These are phyloP conservation scores for Tachina lurida DNA, from an alignment of 2,888 invertebrate species.

Conservation along the genomic window DNA sequence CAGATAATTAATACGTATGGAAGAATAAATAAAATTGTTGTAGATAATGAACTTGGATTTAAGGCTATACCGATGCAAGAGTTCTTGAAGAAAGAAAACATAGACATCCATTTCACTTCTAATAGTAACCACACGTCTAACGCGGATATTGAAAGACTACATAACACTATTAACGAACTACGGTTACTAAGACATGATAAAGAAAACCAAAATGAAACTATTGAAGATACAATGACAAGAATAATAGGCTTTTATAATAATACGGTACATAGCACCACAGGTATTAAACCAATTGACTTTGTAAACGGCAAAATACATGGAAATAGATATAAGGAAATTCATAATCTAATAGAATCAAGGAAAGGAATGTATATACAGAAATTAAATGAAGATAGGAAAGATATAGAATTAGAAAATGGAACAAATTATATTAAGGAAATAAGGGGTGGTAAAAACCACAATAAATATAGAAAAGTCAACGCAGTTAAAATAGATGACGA, in stretches of 20 bases:
- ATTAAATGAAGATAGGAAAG: conserved; percentile 9
- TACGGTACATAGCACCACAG: conserved; percentile 67
- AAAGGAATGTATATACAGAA: conserved; percentile 14
- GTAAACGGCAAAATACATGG: conserved; percentile 61
- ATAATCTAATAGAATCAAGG: conserved; percentile 16
- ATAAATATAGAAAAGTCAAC: too few relatives aligned
- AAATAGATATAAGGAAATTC: conserved; percentile 56
- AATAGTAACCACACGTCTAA: conserved; percentile 39
- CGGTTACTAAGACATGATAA: conserved; percentile 66
- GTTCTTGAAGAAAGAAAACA: too few relatives aligned
- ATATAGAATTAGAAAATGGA: conserved; percentile 33
- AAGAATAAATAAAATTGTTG: too few relatives aligned
- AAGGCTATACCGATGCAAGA: too few relatives aligned
- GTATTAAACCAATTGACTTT: conserved; percentile 70
- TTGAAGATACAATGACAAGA: conserved; percentile 69
- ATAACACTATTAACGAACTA: conserved; percentile 44
- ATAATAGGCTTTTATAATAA: conserved; percentile 70
- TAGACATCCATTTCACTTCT: background rate
- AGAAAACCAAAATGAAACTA: too few relatives aligned
- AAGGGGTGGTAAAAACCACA: too few relatives aligned
- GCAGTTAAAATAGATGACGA: too few relatives aligned
- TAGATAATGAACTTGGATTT: too few relatives aligned
- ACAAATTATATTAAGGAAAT: conserved; percentile 23
- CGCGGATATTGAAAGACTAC: conserved; percentile 29
- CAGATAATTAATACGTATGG: background rate